Percentiles rank a stretch among this genome's conserved stretches.
These are phyloP conservation scores for Petroica traversi DNA, from an alignment of 2,113 vertebrate species.

Conservation along the genomic window DNA sequence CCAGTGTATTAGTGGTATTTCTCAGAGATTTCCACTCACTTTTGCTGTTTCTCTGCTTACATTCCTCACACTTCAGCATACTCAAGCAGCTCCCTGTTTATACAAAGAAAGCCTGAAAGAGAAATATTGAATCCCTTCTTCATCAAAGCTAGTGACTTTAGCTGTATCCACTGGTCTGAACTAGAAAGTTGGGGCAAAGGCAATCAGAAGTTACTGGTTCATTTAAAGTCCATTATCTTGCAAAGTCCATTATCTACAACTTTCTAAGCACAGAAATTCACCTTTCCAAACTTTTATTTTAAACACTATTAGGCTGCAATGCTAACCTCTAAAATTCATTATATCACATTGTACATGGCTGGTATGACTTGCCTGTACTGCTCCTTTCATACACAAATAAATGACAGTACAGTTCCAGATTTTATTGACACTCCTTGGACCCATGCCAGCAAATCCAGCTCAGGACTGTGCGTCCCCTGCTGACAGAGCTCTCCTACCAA, in stretches of 20 bases:
- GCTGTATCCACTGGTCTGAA: neutral
- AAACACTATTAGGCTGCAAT: neutral
- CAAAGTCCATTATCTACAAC: neutral
- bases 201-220: neutral
- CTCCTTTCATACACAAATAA: neutral
- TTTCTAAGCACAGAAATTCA: neutral
- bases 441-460: neutral
- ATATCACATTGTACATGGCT: neutral
- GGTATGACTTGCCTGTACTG: neutral
- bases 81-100: slow-evolving; percentile 3
- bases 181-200: neutral
- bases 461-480: neutral
- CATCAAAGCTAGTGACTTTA: neutral
- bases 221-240: neutral
- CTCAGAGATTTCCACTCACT: neutral
- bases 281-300: neutral
- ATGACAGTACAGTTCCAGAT: neutral
- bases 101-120: neutral
- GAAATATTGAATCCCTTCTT: neutral
- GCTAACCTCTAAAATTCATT: neutral
- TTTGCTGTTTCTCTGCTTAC: neutral
- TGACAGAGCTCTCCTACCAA: neutral
- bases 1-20: neutral
- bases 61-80: neutral
- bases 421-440: neutral